These are phyloP conservation scores for Acanthosepion pharaonis DNA, from an alignment of 2,888 invertebrate genomes.

Conservation along the genomic window DNA sequence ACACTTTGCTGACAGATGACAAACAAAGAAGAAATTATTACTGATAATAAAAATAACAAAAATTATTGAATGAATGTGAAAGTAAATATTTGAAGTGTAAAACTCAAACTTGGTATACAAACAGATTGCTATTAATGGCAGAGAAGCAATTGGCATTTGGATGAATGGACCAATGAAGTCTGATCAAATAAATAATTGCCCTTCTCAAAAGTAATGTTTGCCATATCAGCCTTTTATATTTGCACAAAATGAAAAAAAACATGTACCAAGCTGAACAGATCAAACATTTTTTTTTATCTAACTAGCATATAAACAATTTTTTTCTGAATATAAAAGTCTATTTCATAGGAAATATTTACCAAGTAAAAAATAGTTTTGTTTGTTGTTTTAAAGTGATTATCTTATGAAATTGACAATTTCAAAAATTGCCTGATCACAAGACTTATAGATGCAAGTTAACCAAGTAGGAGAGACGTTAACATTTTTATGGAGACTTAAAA, in stretches of 20 bases:
- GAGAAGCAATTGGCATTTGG: background rate
- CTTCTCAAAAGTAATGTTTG: background rate
- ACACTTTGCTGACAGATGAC: background rate
- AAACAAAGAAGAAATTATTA: background rate
- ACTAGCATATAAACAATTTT: background rate
- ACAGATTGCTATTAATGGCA: background rate
- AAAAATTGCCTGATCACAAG: too few species aligned
- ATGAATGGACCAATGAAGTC: background rate
- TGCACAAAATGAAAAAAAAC: background rate
- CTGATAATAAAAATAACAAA: background rate
- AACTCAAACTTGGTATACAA: background rate
- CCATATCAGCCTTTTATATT: background rate
- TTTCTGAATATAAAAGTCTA: background rate
- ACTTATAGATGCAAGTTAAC: too few species aligned
- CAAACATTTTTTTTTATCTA: background rate
- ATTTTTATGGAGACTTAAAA: too few species aligned
- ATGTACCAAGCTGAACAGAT: background rate
- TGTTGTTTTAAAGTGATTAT: too few species aligned
- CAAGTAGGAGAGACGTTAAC: too few species aligned
- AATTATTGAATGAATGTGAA: background rate
- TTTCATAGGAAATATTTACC: background rate
- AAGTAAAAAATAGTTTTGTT: too few species aligned
- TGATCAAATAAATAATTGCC: constrained; percentile 9
- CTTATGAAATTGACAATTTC: too few species aligned
- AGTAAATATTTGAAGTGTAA: background rate